Base-by-base conservation (phyloP, 1,140 invertebrate genomes). In the Drosophila suzukii region DNA sequence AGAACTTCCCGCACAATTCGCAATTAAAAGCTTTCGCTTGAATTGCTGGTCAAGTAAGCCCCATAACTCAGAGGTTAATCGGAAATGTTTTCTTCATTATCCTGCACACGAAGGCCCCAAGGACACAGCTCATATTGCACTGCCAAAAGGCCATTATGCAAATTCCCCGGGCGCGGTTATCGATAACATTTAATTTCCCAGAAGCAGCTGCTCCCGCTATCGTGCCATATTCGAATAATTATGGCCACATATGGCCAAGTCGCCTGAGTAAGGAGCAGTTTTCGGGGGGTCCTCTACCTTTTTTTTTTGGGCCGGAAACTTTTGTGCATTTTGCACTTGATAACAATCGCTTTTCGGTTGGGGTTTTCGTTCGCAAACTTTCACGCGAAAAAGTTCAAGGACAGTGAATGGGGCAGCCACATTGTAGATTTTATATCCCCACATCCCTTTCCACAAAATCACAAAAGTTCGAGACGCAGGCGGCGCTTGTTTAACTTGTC, bases 301-400 rank as follows among this genome's bases (percentile, higher is more conserved):
- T 59, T 51, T 43, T 20, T 27, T 27, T 27, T 27, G 27, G 15
- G 39, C 36, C 41, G 59, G 65, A 71, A 83, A 81, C 72, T 70
- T 89, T 89, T 89, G 82, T 85, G 85, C 85, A 84, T 73, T 84
- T 80, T 84, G 76, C 61, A 89, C 81, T 75, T 89, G 84, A 89
- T 89, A 89, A 84, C 77, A 89, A 89, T 89, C 84, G 65, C 60
- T n/a, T 68, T 58, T 57, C 24, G 32, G 59, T 41, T 13, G 56
- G 56, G 27, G 6, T 15, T 27, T 24, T 27, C 6, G 39, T 58
- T 58, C 39, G 47, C 77, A 84, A 81, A 61, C 39, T 76, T 67
- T 75, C 47, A 72, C 72, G 80, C 80, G 70, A 68, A 89, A 81
- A 88, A 89, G 85, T 89, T 89, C 84, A 89, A 89, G 84, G 84